Conservation (phyloP, 2,888 invertebrate species). For the Clanis bilineata region DNA sequence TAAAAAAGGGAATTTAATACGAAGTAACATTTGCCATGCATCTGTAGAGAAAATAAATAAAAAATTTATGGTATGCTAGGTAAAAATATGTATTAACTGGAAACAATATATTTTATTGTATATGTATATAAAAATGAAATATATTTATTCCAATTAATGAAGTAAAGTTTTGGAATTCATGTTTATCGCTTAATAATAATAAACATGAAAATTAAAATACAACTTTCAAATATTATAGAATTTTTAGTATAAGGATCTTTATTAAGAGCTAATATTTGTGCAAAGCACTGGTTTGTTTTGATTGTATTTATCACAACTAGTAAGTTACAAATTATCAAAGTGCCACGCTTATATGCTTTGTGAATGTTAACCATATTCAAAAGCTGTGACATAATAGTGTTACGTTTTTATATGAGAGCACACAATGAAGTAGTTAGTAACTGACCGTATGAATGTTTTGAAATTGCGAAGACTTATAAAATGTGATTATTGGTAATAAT, state of each 20-base stretch:
- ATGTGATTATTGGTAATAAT: neutral
- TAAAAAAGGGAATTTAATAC: slow-evolving; percentile 27
- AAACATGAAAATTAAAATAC: too few relatives aligned
- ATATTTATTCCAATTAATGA: too few relatives aligned
- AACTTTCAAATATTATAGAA: neutral
- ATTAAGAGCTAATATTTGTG: neutral
- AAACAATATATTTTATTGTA: neutral
- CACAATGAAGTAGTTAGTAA: slow-evolving; percentile 1
- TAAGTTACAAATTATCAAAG: neutral
- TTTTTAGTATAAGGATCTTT: neutral
- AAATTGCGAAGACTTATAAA: neutral
- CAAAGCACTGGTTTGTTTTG: slow-evolving; percentile 1
- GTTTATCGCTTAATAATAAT: neutral
- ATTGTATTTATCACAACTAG: neutral
- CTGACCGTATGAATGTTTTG: slow-evolving; percentile 8
- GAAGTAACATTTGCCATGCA: slow-evolving; percentile 60
- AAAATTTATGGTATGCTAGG: neutral
- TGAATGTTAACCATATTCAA: slow-evolving; percentile 5
- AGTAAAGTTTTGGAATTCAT: neutral
- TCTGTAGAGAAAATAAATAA: slow-evolving; percentile 53
- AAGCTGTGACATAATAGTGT: neutral
- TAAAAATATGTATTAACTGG: neutral
- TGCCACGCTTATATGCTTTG: slow-evolving; percentile 7
- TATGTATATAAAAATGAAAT: too few relatives aligned
- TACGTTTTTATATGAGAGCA: neutral